phyloP scores from a whole-genome alignment of 2,888 invertebrate genomes.

The Corythucha ciliata region DNA sequence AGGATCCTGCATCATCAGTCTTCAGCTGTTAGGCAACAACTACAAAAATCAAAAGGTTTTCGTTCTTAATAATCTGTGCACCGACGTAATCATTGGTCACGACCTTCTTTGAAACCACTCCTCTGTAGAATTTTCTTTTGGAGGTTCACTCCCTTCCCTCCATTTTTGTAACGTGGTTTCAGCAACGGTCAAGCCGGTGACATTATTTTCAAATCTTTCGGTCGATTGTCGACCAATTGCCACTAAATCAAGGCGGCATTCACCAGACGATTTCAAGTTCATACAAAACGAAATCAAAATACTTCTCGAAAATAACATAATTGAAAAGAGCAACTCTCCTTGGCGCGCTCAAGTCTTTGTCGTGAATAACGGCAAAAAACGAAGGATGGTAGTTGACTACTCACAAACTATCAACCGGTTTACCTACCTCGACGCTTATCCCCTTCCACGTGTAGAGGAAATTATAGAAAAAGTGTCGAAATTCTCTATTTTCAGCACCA shows the following conservation, averaged over 20 bases:
- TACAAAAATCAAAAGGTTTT: too few relatives aligned
- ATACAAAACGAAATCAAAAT: not conserved
- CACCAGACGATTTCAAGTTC: constrained; percentile 1
- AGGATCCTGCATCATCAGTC: too few relatives aligned
- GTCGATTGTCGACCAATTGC: constrained; percentile 2
- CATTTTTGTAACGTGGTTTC: not conserved
- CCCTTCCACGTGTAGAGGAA: constrained; percentile 3
- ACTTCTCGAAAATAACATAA: not conserved
- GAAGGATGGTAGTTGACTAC: not conserved
- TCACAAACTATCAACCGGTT: constrained; percentile 3
- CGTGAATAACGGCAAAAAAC: not conserved
- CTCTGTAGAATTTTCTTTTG: constrained; percentile 15
- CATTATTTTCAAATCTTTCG: constrained; percentile 1
- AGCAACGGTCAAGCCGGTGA: constrained; percentile 2
- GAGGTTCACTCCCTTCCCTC: constrained; percentile 4
- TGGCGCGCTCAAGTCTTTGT: constrained; percentile 17
- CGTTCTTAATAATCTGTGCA: constrained; percentile 15
- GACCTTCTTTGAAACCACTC: constrained; percentile 17
- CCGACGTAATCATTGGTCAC: constrained; percentile 21
- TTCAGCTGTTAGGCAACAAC: too few relatives aligned
- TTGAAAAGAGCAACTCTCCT: constrained; percentile 5
- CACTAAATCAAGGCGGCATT: constrained; percentile 13
- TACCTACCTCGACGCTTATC: constrained; percentile 10
- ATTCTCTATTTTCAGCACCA: not conserved
- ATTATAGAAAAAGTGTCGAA: constrained; percentile 1